Conservation (phyloP, 2,113 vertebrate species). For the Passer domesticus region DNA sequence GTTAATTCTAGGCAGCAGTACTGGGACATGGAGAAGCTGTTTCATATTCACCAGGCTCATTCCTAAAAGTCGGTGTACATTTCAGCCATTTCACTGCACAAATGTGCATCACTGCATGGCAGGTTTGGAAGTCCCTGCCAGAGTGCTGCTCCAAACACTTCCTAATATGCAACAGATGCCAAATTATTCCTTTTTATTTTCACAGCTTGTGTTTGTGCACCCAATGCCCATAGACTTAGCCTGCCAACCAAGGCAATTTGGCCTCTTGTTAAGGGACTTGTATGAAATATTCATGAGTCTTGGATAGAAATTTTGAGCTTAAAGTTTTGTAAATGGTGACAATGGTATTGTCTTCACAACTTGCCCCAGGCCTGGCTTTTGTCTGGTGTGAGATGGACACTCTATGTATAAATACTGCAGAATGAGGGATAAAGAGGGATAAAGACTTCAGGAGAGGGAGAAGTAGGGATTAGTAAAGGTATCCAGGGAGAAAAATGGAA, state of each 20-base stretch:
- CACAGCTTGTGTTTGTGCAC: constrained; percentile 58
- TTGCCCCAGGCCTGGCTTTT: background rate
- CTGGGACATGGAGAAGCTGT: constrained; percentile 4
- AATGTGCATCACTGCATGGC: constrained; percentile 4
- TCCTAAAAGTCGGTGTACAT: constrained; percentile 7
- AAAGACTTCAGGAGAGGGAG: background rate
- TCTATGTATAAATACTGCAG: background rate
- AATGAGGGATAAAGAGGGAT: background rate
- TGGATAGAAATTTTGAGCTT: background rate
- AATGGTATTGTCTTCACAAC: background rate
- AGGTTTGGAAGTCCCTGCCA: constrained; percentile 17
- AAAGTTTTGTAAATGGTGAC: background rate
- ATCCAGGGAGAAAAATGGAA: background rate
- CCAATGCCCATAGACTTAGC: constrained; percentile 14
- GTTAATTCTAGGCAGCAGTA: background rate
- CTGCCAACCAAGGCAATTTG: constrained; percentile 52
- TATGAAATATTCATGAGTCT: constrained; percentile 44
- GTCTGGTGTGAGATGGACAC: background rate
- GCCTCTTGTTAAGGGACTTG: constrained; percentile 16
- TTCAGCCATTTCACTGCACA: constrained; percentile 14
- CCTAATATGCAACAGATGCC: constrained; percentile 46
- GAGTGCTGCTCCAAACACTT: constrained; percentile 25
- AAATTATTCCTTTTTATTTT: constrained; percentile 62
- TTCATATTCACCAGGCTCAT: constrained; percentile 24
- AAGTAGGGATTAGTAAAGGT: background rate